phyloP scores from a whole-genome alignment of 2,888 invertebrate species.

The Pycnomerus fuliginosus region DNA sequence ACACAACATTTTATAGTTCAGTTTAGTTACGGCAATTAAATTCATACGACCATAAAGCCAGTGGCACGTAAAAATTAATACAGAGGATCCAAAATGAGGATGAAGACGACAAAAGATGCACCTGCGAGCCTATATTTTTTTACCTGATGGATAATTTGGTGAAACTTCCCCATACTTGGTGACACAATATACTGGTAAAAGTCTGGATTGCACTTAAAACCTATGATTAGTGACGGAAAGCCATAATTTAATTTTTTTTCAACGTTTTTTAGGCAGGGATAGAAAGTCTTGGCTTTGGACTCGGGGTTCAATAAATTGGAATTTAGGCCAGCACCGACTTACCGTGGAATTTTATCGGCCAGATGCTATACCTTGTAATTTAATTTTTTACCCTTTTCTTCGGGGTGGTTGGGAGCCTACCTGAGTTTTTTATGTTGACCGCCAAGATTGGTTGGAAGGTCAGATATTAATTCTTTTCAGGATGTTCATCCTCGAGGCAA shows the following conservation, averaged over 20 bases:
- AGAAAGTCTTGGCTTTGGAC: no score
- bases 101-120: conserved; percentile 11
- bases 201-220: conserved; percentile 11
- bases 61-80: no score
- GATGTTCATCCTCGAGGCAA: no score
- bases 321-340: no score
- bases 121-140: conserved; percentile 15
- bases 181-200: conserved; percentile 13
- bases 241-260: conserved; percentile 5
- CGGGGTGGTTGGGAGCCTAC: background rate
- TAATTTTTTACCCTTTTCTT: conserved; percentile 9
- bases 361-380: conserved; percentile 11
- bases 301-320: no score
- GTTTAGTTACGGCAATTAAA: conserved; percentile 15
- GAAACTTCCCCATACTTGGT: conserved; percentile 8
- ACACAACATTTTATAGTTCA: conserved; percentile 12
- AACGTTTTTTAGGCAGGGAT: no score
- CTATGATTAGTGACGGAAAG: conserved; percentile 15
- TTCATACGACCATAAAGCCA: no score
- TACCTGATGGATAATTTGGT: conserved; percentile 19
- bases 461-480: no score
- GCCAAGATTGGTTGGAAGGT: no score
- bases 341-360: no score
- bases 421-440: no score
- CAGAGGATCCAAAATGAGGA: no score